phyloP scores from a whole-genome alignment of 2,113 vertebrate genomes.

The Ploceus nigricollis region DNA sequence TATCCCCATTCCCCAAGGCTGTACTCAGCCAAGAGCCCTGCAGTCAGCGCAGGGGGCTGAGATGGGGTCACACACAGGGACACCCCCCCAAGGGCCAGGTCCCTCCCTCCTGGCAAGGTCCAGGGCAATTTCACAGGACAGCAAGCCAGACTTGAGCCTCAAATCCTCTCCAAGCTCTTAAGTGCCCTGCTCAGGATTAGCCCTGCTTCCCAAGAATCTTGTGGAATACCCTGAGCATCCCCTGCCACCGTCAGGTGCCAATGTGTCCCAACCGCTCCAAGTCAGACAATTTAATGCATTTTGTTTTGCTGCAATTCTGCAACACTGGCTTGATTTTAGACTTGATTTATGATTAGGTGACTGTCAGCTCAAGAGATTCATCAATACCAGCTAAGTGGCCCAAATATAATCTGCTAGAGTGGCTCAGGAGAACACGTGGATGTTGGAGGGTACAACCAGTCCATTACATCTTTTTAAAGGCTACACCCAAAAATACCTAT shows the following conservation, averaged over 20 bases:
- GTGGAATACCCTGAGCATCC: fast-evolving
- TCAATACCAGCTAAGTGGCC: not conserved
- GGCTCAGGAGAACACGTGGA: not conserved
- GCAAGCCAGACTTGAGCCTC: not conserved
- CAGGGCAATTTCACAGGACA: not conserved
- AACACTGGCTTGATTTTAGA: not conserved
- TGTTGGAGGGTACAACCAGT: not conserved
- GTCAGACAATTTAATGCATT: fast-evolving
- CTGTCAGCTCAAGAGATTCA: not conserved
- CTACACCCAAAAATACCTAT: not conserved
- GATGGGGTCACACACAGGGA: not conserved
- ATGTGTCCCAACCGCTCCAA: fast-evolving
- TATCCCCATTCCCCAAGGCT: not conserved
- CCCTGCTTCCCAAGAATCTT: not conserved
- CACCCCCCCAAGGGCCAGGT: not conserved
- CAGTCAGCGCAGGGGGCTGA: fast-evolving
- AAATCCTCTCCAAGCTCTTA: not conserved
- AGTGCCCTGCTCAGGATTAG: not conserved
- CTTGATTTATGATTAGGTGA: not conserved
- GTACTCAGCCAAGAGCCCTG: not conserved
- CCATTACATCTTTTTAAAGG: not conserved
- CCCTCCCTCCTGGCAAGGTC: not conserved
- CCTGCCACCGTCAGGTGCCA: not conserved
- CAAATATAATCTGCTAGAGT: not conserved
- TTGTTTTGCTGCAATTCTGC: not conserved